Percentiles rank a stretch among this genome's conserved stretches.
phyloP scores from a whole-genome alignment of 2,113 vertebrate genomes.

The Zosterops pallidus region DNA sequence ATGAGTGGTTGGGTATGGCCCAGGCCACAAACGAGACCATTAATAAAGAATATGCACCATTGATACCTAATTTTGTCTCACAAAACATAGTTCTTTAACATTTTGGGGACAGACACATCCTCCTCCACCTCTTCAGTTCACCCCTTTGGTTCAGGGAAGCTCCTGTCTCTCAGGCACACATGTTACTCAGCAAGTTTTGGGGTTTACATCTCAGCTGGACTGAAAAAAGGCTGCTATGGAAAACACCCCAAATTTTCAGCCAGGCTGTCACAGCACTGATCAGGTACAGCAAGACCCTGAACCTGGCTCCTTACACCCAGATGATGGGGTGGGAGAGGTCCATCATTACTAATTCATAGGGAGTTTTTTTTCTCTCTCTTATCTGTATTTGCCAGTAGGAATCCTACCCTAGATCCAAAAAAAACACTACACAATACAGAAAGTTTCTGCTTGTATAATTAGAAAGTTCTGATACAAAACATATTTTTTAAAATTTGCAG shows the following conservation, averaged over 20 bases:
- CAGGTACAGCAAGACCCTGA: neutral
- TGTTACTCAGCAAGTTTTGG: accelerated
- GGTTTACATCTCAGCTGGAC: neutral
- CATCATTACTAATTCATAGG: neutral
- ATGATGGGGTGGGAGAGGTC: neutral
- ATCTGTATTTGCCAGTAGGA: neutral
- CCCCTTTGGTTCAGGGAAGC: neutral
- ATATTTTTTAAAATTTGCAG: neutral
- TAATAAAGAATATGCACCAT: neutral
- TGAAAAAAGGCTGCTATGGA: neutral
- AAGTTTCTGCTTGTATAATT: neutral
- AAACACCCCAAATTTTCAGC: neutral
- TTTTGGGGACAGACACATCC: neutral
- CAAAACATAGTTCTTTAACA: neutral
- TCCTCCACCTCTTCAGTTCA: neutral
- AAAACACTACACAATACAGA: neutral
- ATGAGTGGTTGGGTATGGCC: neutral
- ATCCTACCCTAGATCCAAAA: neutral
- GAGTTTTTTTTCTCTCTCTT: accelerated
- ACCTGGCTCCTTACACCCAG: neutral
- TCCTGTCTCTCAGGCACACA: neutral
- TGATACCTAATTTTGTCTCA: neutral
- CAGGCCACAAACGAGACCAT: neutral
- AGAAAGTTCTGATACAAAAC: neutral
- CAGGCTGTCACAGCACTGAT: neutral